Evolutionary conservation across 2,888 invertebrate species (phyloP).

Genomic region (Byasa hedistus): DNA sequence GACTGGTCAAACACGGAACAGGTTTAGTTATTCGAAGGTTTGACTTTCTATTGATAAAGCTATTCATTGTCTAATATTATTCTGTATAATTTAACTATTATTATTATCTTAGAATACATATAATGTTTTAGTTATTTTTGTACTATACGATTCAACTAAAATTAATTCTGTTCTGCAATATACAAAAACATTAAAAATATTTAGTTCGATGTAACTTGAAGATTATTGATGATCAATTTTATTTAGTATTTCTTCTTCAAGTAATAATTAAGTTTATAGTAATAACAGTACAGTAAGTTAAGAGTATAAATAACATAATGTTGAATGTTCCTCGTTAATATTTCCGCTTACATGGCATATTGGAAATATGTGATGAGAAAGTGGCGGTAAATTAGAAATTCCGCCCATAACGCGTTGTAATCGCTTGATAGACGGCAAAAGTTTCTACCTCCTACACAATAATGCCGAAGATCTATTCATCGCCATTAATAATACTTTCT

Average conservation of each 20-base stretch:
- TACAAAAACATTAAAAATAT: too few relatives aligned
- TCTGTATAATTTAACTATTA: too few relatives aligned
- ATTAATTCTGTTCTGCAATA: too few relatives aligned
- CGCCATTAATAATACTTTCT: slow-evolving; percentile 4
- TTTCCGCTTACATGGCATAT: slow-evolving; percentile 14
- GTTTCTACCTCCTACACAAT: slow-evolving; percentile 32
- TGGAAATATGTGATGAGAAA: slow-evolving; percentile 33
- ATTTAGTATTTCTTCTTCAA: too few relatives aligned
- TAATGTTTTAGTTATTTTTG: too few relatives aligned
- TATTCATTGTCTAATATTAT: slow-evolving; percentile 54
- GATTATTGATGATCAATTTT: too few relatives aligned
- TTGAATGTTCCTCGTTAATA: slow-evolving; percentile 5
- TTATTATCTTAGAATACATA: too few relatives aligned
- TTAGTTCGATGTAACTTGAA: too few relatives aligned
- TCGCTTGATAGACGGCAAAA: slow-evolving; percentile 34
- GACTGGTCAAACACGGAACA: slow-evolving; percentile 47
- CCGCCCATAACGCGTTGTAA: slow-evolving; percentile 34
- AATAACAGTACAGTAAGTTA: too few relatives aligned
- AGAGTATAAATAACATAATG: too few relatives aligned
- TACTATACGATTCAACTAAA: too few relatives aligned
- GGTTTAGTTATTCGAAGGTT: slow-evolving; percentile 55
- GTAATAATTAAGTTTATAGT: too few relatives aligned
- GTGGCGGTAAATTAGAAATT: slow-evolving; percentile 39
- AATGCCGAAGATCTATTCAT: not conserved
- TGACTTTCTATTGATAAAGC: slow-evolving; percentile 60